Conservation (phyloP, 2,113 vertebrate species). For the Microtus richardsoni region DNA sequence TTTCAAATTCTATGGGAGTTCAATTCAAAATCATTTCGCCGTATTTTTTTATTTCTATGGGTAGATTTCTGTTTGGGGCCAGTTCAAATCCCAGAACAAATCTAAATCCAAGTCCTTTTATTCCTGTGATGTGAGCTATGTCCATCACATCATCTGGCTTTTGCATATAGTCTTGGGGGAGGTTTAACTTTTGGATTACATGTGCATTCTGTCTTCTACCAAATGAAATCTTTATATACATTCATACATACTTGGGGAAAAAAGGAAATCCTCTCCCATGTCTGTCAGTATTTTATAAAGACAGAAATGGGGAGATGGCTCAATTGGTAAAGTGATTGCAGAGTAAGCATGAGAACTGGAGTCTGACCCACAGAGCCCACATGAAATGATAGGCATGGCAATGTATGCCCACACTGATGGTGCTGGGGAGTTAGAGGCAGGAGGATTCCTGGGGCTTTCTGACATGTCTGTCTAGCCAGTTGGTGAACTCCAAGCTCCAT, state of each 20-base stretch:
- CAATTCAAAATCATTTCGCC: conserved; percentile 33
- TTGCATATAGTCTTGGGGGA: background rate
- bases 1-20: conserved; percentile 11
- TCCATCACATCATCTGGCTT: background rate
- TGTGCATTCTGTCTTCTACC: background rate
- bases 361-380: background rate
- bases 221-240: conserved; percentile 19
- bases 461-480: background rate
- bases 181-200: conserved; percentile 4
- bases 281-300: conserved; percentile 2
- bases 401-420: too few relatives aligned
- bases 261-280: conserved; percentile 1
- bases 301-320: background rate
- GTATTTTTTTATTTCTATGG: conserved; percentile 4
- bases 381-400: background rate
- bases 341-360: background rate
- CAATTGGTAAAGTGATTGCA: background rate
- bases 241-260: background rate
- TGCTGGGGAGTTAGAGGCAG: background rate
- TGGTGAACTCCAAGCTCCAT: background rate
- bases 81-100: conserved; percentile 39
- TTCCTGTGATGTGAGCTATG: background rate
- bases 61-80: conserved; percentile 20
- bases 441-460: background rate
- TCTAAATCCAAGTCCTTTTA: conserved; percentile 33